Conservation (phyloP, 2,113 vertebrate genomes). For the Eulemur rufifrons region DNA sequence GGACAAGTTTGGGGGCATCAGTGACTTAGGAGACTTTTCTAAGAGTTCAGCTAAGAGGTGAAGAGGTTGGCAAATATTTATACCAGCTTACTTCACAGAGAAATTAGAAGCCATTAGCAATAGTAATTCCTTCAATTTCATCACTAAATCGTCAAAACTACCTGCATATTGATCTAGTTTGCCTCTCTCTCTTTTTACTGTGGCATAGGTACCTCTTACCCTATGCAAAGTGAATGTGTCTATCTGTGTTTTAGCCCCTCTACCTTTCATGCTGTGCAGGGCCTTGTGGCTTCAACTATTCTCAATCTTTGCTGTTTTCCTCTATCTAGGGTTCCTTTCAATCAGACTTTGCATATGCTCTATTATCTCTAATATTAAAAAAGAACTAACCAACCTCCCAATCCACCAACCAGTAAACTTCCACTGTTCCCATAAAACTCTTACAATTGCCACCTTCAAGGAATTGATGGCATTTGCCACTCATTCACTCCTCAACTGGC, state of each 20-base stretch:
- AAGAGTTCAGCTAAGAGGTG: not conserved
- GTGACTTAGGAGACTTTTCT: not conserved
- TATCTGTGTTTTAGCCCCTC: not conserved
- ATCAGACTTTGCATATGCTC: not conserved
- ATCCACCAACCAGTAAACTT: not conserved
- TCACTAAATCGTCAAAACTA: not conserved
- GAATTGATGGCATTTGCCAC: not conserved
- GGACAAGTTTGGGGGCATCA: not conserved
- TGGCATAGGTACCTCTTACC: not conserved
- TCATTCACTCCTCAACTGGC: not conserved
- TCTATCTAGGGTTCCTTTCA: not conserved
- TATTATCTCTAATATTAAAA: not conserved
- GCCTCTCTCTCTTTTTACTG: not conserved
- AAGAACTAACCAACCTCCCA: not conserved
- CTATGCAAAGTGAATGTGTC: not conserved
- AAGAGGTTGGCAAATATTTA: not conserved
- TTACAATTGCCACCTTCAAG: not conserved
- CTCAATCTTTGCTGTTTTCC: not conserved
- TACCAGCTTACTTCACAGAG: not conserved
- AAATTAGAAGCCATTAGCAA: not conserved
- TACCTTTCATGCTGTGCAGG: not conserved
- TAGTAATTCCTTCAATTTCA: not conserved
- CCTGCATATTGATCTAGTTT: not conserved
- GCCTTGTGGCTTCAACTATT: not conserved
- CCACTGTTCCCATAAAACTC: not conserved